Conservation (phyloP, 2,113 vertebrate species). For the Todiramphus chloris region DNA sequence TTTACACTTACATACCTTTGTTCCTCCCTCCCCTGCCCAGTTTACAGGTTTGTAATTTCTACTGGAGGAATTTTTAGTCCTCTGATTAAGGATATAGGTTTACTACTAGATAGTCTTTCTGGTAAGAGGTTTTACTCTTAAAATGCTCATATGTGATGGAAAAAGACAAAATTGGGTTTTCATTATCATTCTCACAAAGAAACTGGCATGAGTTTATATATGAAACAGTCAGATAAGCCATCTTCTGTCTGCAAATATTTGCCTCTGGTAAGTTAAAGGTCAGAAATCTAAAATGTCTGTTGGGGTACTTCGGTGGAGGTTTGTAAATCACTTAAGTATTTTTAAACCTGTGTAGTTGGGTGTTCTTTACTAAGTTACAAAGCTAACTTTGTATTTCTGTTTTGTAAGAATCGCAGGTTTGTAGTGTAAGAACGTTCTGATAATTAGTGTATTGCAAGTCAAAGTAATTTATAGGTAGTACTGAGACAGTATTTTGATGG, state of each 20-base stretch:
- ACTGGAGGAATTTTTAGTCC: background rate
- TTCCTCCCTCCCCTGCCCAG: fast-evolving
- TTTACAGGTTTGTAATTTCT: background rate
- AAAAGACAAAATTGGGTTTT: background rate
- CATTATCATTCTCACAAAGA: background rate
- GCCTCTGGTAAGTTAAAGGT: background rate
- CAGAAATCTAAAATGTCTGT: background rate
- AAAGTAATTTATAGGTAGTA: background rate
- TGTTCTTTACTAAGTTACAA: background rate
- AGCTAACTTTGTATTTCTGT: background rate
- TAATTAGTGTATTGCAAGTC: background rate
- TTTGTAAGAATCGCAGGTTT: background rate
- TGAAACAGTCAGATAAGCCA: background rate
- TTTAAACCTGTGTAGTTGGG: background rate
- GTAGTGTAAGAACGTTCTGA: background rate
- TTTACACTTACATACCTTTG: background rate
- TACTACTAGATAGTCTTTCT: background rate
- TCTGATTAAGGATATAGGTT: background rate
- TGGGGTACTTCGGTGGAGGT: background rate
- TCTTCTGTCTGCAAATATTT: conserved; percentile 17
- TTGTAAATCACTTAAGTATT: background rate
- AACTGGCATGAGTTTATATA: background rate
- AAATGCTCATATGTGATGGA: background rate
- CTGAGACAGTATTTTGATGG: background rate
- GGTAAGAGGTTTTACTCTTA: background rate